phyloP scores from a whole-genome alignment of 2,888 invertebrate species.

The Apamea epomidion region DNA sequence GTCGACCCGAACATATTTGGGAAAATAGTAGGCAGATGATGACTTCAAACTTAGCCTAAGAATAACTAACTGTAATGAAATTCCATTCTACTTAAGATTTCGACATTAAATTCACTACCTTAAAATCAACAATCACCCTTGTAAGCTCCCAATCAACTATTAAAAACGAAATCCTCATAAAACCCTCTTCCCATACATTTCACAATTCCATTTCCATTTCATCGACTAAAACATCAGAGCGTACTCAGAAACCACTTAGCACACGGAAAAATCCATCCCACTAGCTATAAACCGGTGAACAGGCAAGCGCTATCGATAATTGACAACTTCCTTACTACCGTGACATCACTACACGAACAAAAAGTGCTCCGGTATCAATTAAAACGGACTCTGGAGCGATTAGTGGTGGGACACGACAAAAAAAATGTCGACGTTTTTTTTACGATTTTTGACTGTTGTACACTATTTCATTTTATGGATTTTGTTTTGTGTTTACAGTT shows the following conservation, averaged over 20 bases:
- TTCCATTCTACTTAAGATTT: neutral
- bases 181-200: neutral
- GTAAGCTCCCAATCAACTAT: neutral
- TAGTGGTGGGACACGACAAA: slow-evolving; percentile 67
- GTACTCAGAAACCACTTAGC: slow-evolving; percentile 27
- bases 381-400: slow-evolving; percentile 70
- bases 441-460: slow-evolving; percentile 5
- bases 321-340: slow-evolving; percentile 66
- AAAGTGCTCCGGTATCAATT: slow-evolving; percentile 74
- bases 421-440: slow-evolving; percentile 50
- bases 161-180: neutral
- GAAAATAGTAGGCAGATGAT: too few relatives aligned
- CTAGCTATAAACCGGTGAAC: slow-evolving; percentile 10
- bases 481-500: slow-evolving; percentile 33
- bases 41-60: neutral
- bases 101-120: neutral
- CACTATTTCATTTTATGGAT: slow-evolving; percentile 33
- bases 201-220: slow-evolving; percentile 25
- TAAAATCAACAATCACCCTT: neutral
- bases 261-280: slow-evolving; percentile 25
- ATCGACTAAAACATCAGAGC: slow-evolving; percentile 14
- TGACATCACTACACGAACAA: slow-evolving; percentile 68
- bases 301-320: slow-evolving; percentile 67
- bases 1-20: too few relatives aligned
- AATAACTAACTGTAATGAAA: neutral